A percentile compares a stretch with the other conserved stretches of the same genome.
Conservation (phyloP, 2,113 vertebrate species). For the Ondatra zibethicus region DNA sequence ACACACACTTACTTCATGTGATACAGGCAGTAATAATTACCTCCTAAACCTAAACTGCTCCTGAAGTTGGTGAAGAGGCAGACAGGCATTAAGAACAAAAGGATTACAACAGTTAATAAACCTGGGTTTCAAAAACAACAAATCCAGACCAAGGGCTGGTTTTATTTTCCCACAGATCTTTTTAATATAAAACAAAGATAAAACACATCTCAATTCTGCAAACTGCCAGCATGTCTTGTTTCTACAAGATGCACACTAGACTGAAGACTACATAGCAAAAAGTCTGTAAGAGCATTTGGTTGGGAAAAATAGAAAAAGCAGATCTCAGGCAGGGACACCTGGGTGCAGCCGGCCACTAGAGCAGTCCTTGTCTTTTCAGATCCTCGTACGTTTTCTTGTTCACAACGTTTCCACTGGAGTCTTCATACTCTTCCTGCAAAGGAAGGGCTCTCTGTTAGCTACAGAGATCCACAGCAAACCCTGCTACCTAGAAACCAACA, state of each 20-base stretch:
- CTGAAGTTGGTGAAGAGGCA: not conserved
- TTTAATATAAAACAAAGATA: slow-evolving; percentile 83
- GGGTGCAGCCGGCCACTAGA: slow-evolving; percentile 85
- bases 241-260: slow-evolving; percentile 76
- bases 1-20: not conserved
- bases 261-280: slow-evolving; percentile 75
- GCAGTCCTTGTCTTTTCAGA: slow-evolving; percentile 96
- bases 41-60: not conserved
- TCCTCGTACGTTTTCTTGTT: slow-evolving; percentile 99
- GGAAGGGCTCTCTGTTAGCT: slow-evolving; percentile 43
- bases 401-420: slow-evolving; percentile 98
- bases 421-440: slow-evolving; percentile 97
- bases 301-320: slow-evolving; percentile 79
- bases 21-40: not conserved
- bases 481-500: not conserved
- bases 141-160: slow-evolving; percentile 55
- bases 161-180: slow-evolving; percentile 80
- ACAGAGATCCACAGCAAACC: not conserved
- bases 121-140: slow-evolving; percentile 35
- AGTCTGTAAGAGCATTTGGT: slow-evolving; percentile 74
- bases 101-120: not conserved
- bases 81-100: not conserved
- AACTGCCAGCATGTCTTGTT: slow-evolving; percentile 71
- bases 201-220: slow-evolving; percentile 73
- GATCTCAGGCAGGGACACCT: not conserved